Base-by-base conservation (phyloP, 1,140 invertebrate species). In the Drosophila dunni region DNA sequence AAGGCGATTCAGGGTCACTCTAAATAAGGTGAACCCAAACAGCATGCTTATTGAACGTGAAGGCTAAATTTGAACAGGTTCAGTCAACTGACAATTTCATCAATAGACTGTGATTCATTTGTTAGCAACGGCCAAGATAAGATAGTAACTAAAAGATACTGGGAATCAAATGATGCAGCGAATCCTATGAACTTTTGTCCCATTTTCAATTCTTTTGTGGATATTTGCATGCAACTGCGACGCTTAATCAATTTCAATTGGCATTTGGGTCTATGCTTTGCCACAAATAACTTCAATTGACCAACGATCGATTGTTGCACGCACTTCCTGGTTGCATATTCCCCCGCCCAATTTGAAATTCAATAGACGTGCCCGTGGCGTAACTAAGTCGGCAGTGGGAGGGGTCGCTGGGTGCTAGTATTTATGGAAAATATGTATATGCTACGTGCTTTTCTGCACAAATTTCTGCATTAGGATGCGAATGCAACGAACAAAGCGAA, bases 211-310 rank as follows among this genome's bases (percentile, higher is more conserved):
- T 29, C 24, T 29, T 24, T 34, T 61, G 29, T 38, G 2, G 24
- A 17, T 38, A 29, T 38, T 42, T 40, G 34, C 17, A 40, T 50
- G 15, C n/a, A 57, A 70, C 24, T 33, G 62, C 53, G 64, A 66
- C 53, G 64, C 38, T 46, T 67, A 84, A 83, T 83, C 77, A 83
- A 58, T 84, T 67, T 60, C 68, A 77, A 86, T 86, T 85, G 38
- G 48, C 62, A 54, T 54, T 44, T 66, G 42, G 48, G 48, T 63
- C 48, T 53, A 53, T 33, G 69, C 61, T 72, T 29, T 33, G 54
- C 48, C 81, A 80, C 75, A 85, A 85, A 81, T 80, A 74, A 77
- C 69, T 89, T 68, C 84, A 88, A 88, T 88, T 86, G 79, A 67
- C 64, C 69, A 68, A 72, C 57, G 64, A 78, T 75, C 63, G 71